Evolutionary conservation across 2,888 invertebrate genomes (phyloP).

Genomic region (Crematogaster levior): DNA sequence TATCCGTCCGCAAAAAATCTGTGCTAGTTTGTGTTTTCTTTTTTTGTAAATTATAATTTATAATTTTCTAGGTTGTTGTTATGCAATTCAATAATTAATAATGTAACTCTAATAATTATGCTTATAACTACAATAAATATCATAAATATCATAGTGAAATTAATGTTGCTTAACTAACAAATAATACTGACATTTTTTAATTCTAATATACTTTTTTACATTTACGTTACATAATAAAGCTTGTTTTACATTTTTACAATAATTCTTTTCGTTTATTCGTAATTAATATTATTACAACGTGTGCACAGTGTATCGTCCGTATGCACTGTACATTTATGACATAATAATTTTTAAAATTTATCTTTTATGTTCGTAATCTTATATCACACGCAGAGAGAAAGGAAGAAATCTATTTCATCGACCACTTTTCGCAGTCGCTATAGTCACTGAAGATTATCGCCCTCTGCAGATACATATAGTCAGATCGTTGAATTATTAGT

Average conservation of each 20-base stretch:
- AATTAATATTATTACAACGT: too few species aligned
- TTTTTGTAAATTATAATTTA: background rate
- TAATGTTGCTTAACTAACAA: background rate
- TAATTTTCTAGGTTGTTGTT: background rate
- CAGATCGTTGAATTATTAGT: background rate
- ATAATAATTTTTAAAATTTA: too few species aligned
- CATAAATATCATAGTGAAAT: background rate
- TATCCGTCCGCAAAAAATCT: too few species aligned
- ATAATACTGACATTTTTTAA: background rate
- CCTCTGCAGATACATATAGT: background rate
- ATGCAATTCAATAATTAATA: background rate
- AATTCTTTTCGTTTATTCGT: background rate
- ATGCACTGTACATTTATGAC: too few species aligned
- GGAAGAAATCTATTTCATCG: constrained; percentile 5
- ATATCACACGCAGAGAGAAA: background rate
- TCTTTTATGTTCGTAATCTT: too few species aligned
- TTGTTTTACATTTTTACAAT: background rate
- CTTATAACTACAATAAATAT: background rate
- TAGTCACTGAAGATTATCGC: background rate
- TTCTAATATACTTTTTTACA: background rate
- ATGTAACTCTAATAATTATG: background rate
- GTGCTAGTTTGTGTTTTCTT: too few species aligned
- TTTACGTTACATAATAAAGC: background rate
- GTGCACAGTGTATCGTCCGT: too few species aligned
- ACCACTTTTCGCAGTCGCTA: background rate